Evolutionary conservation across 1,140 invertebrate species (phyloP).

Genomic region (Melanaphis sacchari): DNA sequence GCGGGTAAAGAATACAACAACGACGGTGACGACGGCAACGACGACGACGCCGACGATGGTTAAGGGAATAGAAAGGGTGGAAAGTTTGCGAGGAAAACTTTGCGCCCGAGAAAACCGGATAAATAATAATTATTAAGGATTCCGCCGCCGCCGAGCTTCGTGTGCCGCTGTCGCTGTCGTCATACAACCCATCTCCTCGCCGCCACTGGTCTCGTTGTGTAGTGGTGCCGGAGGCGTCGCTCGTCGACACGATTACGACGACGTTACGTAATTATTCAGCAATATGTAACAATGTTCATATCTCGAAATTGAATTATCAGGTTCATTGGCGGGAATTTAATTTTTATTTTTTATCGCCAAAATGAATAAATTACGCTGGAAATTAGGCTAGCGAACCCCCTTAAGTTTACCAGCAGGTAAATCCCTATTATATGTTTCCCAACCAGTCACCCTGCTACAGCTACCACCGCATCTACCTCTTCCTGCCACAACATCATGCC

Average conservation of each 20-base stretch:
- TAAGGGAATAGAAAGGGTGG: conserved; percentile 23
- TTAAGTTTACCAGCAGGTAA: not conserved
- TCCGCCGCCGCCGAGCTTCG: not conserved
- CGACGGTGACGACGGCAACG: conserved; percentile 26
- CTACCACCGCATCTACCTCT: not conserved
- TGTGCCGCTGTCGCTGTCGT: not conserved
- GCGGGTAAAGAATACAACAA: conserved; percentile 43
- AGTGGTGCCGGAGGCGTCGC: conserved; percentile 1
- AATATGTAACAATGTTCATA: conserved; percentile 36
- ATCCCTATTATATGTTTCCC: conserved; percentile 1
- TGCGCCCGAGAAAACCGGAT: conserved; percentile 51
- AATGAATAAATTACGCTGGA: not conserved
- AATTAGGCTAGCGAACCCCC: not conserved
- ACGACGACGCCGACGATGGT: not conserved
- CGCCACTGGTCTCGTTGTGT: not conserved
- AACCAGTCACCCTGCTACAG: not conserved
- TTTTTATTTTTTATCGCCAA: conserved; percentile 25
- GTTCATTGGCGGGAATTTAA: conserved; percentile 2
- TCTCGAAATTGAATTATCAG: conserved; percentile 15
- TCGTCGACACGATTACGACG: not conserved
- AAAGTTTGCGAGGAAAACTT: conserved; percentile 52
- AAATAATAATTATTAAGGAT: conserved; percentile 57
- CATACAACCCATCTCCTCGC: not conserved
- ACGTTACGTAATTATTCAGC: conserved; percentile 32
- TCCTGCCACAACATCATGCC: not conserved